phyloP scores from a whole-genome alignment of 1,140 invertebrate species.

The Drosophila pectinifera region DNA sequence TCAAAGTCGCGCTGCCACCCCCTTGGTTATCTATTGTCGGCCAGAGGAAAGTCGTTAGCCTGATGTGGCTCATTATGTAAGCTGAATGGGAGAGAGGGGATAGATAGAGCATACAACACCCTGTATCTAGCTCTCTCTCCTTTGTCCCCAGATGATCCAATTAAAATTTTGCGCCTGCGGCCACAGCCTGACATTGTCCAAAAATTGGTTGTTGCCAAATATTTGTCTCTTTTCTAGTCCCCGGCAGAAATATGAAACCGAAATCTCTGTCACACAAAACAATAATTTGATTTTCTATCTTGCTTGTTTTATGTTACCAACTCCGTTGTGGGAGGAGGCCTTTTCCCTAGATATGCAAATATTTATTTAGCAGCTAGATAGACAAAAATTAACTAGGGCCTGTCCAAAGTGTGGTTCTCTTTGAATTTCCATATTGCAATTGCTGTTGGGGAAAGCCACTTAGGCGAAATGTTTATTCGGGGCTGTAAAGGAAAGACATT shows the following conservation, averaged over 20 bases:
- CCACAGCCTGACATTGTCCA: constrained; percentile 35
- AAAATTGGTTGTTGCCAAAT: constrained; percentile 42
- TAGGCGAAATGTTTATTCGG: neutral
- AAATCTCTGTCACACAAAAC: constrained; percentile 44
- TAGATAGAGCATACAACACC: constrained; percentile 40
- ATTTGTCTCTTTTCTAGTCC: constrained; percentile 30
- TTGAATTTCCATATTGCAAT: constrained; percentile 1
- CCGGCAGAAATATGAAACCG: constrained; percentile 41
- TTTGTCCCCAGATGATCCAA: constrained; percentile 64
- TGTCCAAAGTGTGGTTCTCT: constrained; percentile 1
- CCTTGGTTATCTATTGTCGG: constrained; percentile 40
- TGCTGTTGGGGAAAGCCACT: constrained; percentile 6
- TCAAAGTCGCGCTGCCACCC: constrained; percentile 38
- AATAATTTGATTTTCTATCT: constrained; percentile 56
- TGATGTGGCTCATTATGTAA: constrained; percentile 68
- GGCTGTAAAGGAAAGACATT: constrained; percentile 12
- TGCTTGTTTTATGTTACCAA: constrained; percentile 10
- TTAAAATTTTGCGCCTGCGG: constrained; percentile 66
- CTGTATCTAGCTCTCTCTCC: constrained; percentile 16
- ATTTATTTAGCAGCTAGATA: constrained; percentile 23
- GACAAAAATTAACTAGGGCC: constrained; percentile 17
- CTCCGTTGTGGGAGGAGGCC: neutral
- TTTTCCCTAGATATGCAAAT: constrained; percentile 34
- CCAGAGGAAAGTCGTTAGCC: constrained; percentile 52
- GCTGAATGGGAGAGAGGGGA: neutral